phyloP scores from a whole-genome alignment of 1,140 invertebrate genomes.

The Magallana ariakensis region DNA sequence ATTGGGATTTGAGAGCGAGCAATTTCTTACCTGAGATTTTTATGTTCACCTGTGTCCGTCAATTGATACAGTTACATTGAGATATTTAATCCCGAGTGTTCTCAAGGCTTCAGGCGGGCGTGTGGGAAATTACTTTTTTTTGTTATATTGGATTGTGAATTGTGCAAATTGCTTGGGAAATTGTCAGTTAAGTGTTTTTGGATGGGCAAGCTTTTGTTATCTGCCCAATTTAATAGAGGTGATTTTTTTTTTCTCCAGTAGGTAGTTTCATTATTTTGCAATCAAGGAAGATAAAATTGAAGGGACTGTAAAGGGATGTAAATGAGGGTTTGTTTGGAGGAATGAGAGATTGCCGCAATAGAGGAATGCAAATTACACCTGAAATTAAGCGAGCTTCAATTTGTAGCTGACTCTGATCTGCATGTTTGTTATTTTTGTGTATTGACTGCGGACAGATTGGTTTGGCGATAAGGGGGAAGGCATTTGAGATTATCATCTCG shows the following conservation, averaged over 20 bases:
- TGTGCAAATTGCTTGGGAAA: constrained; percentile 17
- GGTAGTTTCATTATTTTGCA: background rate
- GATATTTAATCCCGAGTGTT: background rate
- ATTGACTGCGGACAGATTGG: background rate
- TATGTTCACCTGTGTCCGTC: background rate
- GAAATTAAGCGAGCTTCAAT: background rate
- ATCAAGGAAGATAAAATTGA: background rate
- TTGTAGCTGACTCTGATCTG: background rate
- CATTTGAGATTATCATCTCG: background rate
- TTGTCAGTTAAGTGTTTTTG: constrained; percentile 33
- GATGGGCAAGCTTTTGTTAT: constrained; percentile 31
- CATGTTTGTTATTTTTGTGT: background rate
- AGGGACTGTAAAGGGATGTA: background rate
- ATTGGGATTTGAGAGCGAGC: background rate
- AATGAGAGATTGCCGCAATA: background rate
- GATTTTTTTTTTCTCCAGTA: constrained; percentile 1
- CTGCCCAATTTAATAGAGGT: constrained; percentile 4
- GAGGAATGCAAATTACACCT: constrained; percentile 20
- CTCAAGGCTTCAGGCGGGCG: too few species aligned
- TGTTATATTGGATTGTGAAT: constrained; percentile 13
- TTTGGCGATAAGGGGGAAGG: background rate
- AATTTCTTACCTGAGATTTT: constrained; percentile 14
- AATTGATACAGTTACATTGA: constrained; percentile 20
- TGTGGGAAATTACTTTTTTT: constrained; percentile 5
- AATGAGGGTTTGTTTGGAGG: background rate